Conservation (phyloP, 2,888 invertebrate genomes). For the Sarcophaga carnaria region DNA sequence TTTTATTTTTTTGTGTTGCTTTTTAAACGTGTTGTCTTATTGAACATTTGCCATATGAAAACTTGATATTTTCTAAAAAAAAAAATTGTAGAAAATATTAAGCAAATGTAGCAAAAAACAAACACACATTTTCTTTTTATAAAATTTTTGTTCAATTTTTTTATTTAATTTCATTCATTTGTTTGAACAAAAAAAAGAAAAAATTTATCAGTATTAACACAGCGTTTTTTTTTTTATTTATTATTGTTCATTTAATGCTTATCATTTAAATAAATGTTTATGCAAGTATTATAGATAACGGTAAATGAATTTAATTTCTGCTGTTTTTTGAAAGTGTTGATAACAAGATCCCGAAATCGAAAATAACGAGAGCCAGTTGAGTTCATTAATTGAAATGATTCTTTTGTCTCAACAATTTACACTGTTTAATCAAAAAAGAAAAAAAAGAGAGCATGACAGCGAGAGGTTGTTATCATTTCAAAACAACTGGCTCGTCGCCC, state of each 20-base stretch:
- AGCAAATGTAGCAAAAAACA: conserved; percentile 78
- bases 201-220: conserved; percentile 16
- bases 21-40: conserved; percentile 73
- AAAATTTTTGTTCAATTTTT: background rate
- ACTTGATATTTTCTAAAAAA: conserved; percentile 56
- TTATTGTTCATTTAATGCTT: conserved; percentile 2
- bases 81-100: conserved; percentile 65
- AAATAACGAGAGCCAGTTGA: conserved; percentile 81
- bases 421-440: background rate
- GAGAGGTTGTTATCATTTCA: conserved; percentile 43
- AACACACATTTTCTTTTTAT: conserved; percentile 74
- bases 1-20: conserved; percentile 52
- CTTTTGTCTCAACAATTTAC: background rate
- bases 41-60: conserved; percentile 76
- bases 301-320: background rate
- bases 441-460: conserved; percentile 2
- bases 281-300: background rate
- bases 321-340: conserved; percentile 71
- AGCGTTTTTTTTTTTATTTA: conserved; percentile 3
- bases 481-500: conserved; percentile 80
- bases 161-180: background rate
- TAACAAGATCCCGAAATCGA: conserved; percentile 81
- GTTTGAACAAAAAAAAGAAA: background rate
- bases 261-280: conserved; percentile 28
- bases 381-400: conserved; percentile 65